Evolutionary conservation across 1,140 invertebrate species (phyloP), one percentile per base, ranked within the genome.

Genomic region (Hyles vespertilio): DNA sequence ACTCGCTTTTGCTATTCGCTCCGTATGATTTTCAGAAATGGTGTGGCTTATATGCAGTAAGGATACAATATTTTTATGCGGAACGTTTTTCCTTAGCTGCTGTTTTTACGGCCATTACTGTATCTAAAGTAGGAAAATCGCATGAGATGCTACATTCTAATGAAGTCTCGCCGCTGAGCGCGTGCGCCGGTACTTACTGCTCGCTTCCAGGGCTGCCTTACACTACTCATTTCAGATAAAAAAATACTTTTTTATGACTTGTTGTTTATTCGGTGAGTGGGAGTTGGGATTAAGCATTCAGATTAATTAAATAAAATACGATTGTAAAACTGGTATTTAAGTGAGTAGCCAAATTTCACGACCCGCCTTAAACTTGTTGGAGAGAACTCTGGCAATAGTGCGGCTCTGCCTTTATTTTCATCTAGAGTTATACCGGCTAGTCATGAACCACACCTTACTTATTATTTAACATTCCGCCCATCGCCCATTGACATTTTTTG

Each of bases 1-100:
- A 82, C 77, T 83, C 61, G 77, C 69, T 81, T 70, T 74, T 70
- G 79, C 79, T 73, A 72, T 72, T 65, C 81, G 78, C 82, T 76
- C 86, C 84, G 86, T 87, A 84, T 89, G 86, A 87, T 89, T 89
- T 87, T 89, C 86, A 89, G 86, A 89, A 87, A 84, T 82, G 84
- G 82, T 63, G 70, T 68, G 65, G 77, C 78, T 74, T 81, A 85
- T 86, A 82, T 61, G 77, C 75, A 75, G 70, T 78, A 83, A 79
- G 82, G 85, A 87, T 87, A 84, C 84, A 89, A 89, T 89, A 87
- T 89, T 89, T 89, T 89, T 89, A 89, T 89, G 80, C 84, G 57
- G 63, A 71, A 36, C 67, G 80, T 87, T 89, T 89, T 87, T 84
- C 79, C 73, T 74, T 67, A 64, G 71, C 50, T 45, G 72, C 46